Percentiles rank a stretch among this genome's conserved stretches.
Evolutionary conservation across 2,888 invertebrate genomes (phyloP).

Genomic region (Pseudanteris insignis): DNA sequence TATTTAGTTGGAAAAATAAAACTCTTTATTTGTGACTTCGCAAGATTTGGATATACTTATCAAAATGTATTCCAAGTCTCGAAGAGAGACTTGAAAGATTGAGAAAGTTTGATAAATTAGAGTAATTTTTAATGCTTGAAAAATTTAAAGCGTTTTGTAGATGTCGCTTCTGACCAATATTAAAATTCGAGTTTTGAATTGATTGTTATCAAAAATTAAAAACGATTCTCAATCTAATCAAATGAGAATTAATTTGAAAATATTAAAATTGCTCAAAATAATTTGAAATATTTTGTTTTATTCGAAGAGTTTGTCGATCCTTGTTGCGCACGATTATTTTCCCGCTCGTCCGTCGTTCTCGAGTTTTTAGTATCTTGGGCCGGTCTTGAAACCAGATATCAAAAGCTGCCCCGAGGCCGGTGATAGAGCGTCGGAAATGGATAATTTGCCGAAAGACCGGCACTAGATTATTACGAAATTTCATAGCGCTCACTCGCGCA

Average conservation of each 20-base stretch:
- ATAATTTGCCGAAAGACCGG: conserved; percentile 45
- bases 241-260: no score
- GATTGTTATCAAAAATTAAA: not conserved
- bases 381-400: conserved; percentile 45
- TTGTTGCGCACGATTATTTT: conserved; percentile 4
- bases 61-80: no score
- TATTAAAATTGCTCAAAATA: no score
- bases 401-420: conserved; percentile 39
- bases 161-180: conserved; percentile 7
- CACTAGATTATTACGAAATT: conserved; percentile 44
- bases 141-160: conserved; percentile 40
- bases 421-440: conserved; percentile 46
- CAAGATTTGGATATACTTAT: no score
- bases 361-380: conserved; percentile 23
- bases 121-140: no score
- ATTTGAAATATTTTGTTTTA: conserved; percentile 28
- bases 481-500: conserved; percentile 29
- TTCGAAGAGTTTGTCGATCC: no score
- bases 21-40: no score
- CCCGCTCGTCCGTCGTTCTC: conserved; percentile 26
- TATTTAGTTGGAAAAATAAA: no score
- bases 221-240: no score
- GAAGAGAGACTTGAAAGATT: no score
- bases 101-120: no score
- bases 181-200: no score